Evolutionary conservation across 2,113 vertebrate genomes (phyloP).

Genomic region (Fregata magnificens): DNA sequence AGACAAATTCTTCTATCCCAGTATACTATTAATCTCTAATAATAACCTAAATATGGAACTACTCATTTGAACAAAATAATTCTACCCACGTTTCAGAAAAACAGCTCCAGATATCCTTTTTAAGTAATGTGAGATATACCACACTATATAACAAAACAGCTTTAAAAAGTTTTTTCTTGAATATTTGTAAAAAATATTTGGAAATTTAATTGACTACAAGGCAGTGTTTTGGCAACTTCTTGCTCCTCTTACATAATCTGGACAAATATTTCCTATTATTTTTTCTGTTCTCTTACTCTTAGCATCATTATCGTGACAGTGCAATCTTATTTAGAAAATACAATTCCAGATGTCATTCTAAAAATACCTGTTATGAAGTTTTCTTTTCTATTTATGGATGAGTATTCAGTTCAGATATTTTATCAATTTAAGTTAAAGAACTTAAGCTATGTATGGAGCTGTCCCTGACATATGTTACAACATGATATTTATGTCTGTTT

Average conservation of each 20-base stretch:
- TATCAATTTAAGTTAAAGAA: background rate
- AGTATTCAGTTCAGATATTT: background rate
- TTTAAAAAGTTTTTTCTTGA: background rate
- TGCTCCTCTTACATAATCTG: background rate
- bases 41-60: background rate
- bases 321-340: background rate
- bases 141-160: background rate
- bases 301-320: background rate
- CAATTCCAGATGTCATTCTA: background rate
- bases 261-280: background rate
- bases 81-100: background rate
- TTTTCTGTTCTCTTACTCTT: background rate
- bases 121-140: background rate
- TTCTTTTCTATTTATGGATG: background rate
- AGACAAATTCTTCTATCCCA: background rate
- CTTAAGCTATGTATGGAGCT: background rate
- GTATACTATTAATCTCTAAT: background rate
- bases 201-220: background rate
- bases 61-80: background rate
- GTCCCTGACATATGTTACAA: background rate
- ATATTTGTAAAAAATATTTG: background rate
- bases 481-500: background rate
- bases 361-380: background rate
- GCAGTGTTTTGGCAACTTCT: background rate
- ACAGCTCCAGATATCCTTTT: background rate